Percentiles rank a stretch among this genome's conserved stretches.
These are phyloP conservation scores for Bucorvus abyssinicus DNA, from an alignment of 2,797 vertebrate species.

Conservation along the genomic window DNA sequence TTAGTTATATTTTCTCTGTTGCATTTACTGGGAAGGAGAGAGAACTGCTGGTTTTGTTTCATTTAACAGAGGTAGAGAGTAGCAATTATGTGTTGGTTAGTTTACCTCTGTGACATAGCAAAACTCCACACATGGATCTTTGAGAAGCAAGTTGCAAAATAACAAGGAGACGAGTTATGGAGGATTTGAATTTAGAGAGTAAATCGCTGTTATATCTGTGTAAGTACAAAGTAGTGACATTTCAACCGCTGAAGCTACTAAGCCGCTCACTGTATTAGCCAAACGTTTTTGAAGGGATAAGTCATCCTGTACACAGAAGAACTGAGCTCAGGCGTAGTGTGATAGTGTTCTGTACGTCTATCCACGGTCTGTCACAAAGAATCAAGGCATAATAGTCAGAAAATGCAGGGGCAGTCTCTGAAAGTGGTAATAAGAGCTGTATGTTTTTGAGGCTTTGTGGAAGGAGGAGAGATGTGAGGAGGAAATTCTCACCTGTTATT, in stretches of 20 bases:
- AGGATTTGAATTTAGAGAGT: background rate
- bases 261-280: background rate
- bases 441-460: background rate
- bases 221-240: background rate
- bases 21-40: background rate
- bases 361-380: background rate
- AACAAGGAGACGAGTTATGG: background rate
- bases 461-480: background rate
- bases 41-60: background rate
- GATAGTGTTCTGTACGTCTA: background rate
- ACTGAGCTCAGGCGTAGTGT: background rate
- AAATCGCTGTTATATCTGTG: background rate
- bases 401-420: background rate
- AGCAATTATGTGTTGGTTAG: background rate
- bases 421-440: background rate
- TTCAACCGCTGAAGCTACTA: background rate
- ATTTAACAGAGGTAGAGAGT: background rate
- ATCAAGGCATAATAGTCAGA: background rate
- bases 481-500: background rate
- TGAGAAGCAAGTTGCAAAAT: background rate
- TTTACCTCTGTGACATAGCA: background rate
- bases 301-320: background rate
- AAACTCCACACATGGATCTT: background rate
- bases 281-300: background rate
- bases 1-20: background rate